Conservation (phyloP, 1,140 invertebrate genomes). For the Holotrichia oblita region DNA sequence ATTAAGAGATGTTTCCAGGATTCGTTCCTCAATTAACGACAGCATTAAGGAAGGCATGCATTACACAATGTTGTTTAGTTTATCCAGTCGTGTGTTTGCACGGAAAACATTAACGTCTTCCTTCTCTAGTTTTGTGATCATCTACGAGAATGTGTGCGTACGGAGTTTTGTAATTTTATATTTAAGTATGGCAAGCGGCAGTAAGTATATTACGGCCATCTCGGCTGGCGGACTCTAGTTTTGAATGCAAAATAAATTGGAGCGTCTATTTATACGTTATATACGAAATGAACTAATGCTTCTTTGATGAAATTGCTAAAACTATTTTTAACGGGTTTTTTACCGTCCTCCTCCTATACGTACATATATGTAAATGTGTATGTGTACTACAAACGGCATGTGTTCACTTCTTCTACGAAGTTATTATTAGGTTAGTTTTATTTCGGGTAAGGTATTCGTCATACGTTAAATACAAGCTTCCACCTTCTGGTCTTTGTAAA, state of each 20-base stretch:
- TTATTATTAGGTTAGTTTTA: slow-evolving; percentile 25
- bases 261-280: slow-evolving; percentile 30
- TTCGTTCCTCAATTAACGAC: slow-evolving; percentile 10
- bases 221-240: background rate
- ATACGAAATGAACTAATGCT: slow-evolving; percentile 34
- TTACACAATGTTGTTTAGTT: slow-evolving; percentile 24
- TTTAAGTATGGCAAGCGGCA: background rate
- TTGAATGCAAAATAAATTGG: slow-evolving; percentile 22
- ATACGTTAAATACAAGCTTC: background rate
- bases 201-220: background rate
- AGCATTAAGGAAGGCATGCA: slow-evolving; percentile 13
- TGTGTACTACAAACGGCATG: background rate
- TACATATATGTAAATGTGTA: too few species aligned
- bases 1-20: slow-evolving; percentile 7
- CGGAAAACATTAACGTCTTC: slow-evolving; percentile 25
- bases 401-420: slow-evolving; percentile 8
- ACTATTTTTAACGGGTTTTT: slow-evolving; percentile 26
- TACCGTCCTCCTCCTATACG: background rate
- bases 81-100: slow-evolving; percentile 22
- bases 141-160: background rate
- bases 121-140: background rate
- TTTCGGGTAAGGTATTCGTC: slow-evolving; percentile 14
- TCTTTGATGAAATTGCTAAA: slow-evolving; percentile 34
- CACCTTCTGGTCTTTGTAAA: slow-evolving; percentile 12
- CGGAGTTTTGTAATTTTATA: slow-evolving; percentile 18